These are phyloP conservation scores for Daphoenositta chrysoptera DNA, from an alignment of 2,113 vertebrate species.

Conservation along the genomic window DNA sequence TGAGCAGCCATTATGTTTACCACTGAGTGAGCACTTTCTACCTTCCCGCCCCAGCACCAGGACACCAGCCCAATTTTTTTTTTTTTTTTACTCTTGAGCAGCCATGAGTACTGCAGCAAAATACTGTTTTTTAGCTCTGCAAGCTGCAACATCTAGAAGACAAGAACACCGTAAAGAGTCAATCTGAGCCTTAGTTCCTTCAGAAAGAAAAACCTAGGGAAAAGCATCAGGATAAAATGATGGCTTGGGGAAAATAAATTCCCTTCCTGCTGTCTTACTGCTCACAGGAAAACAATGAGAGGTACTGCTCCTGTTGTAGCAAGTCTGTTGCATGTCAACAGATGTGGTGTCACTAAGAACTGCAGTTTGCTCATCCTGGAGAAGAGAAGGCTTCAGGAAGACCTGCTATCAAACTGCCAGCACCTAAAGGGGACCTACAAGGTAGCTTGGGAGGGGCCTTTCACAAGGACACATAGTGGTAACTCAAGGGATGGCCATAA, in stretches of 20 bases:
- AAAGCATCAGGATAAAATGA: neutral
- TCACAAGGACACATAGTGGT: no score
- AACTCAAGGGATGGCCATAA: fast-evolving
- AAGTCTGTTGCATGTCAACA: neutral
- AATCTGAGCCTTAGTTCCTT: neutral
- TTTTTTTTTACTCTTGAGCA: neutral
- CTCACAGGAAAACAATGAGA: neutral
- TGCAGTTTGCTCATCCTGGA: neutral
- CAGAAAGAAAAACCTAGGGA: neutral
- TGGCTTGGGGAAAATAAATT: neutral
- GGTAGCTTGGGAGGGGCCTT: neutral
- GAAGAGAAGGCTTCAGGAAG: neutral
- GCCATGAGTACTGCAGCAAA: neutral
- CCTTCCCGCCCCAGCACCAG: fast-evolving
- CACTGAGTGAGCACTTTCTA: neutral
- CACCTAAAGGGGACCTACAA: neutral
- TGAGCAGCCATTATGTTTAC: neutral
- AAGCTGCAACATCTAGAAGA: neutral
- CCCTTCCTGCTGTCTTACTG: neutral
- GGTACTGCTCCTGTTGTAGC: neutral
- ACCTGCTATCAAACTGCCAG: neutral
- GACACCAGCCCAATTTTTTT: neutral
- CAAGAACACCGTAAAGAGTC: neutral
- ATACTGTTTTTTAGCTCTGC: neutral
- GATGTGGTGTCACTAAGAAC: neutral